Evolutionary conservation across 2,797 vertebrate species (phyloP).

Genomic region (Numenius phaeopus): DNA sequence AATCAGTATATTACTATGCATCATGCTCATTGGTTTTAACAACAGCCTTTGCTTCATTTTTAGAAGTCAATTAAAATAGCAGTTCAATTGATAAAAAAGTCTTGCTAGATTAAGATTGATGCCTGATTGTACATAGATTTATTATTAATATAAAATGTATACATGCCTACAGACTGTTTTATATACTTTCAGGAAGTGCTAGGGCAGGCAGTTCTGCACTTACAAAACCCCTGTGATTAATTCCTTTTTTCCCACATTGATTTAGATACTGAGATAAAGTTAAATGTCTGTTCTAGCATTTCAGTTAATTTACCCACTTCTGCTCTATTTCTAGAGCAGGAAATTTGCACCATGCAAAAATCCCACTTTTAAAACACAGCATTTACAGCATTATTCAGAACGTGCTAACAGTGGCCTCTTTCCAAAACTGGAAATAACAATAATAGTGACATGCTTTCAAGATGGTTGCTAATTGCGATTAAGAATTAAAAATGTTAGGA

Average conservation of each 20-base stretch:
- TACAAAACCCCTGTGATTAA: slow-evolving; percentile 42
- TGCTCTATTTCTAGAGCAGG: background rate
- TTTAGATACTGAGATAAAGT: slow-evolving; percentile 15
- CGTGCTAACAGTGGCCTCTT: background rate
- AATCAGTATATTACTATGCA: slow-evolving; percentile 66
- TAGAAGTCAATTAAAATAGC: slow-evolving; percentile 72
- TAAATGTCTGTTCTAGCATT: background rate
- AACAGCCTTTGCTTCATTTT: slow-evolving; percentile 60
- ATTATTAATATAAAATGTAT: slow-evolving; percentile 61
- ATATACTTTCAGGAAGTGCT: background rate
- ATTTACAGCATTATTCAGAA: slow-evolving; percentile 10
- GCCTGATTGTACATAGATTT: slow-evolving; percentile 62
- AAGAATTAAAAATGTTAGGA: slow-evolving; percentile 11
- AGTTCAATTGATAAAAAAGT: slow-evolving; percentile 66
- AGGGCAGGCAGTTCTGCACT: slow-evolving; percentile 29
- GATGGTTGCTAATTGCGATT: slow-evolving; percentile 2
- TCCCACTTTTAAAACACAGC: background rate
- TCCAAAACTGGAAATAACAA: slow-evolving; percentile 9
- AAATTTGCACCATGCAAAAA: slow-evolving; percentile 21
- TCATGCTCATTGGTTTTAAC: slow-evolving; percentile 52
- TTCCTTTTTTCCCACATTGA: slow-evolving; percentile 15
- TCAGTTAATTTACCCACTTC: slow-evolving; percentile 9
- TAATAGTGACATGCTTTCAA: background rate
- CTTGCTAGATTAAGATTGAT: slow-evolving; percentile 67
- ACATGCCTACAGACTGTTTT: slow-evolving; percentile 26